Percentiles rank a stretch among this genome's conserved stretches.
Evolutionary conservation across 2,113 vertebrate genomes (phyloP).

Genomic region (Melanotaenia duboulayi): DNA sequence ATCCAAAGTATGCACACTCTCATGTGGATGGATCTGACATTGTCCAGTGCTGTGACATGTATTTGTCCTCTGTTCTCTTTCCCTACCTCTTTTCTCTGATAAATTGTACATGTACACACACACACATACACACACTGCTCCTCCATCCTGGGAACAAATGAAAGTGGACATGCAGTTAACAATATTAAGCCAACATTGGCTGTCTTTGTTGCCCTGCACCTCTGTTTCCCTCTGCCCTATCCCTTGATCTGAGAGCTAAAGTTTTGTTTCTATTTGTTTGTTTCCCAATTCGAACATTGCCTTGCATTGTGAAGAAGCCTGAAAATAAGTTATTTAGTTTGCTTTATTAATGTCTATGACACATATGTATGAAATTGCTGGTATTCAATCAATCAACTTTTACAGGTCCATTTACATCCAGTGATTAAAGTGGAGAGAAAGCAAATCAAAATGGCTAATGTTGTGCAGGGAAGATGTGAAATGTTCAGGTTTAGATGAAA

Average conservation of each 20-base stretch:
- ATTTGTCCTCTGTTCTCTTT: constrained; percentile 52
- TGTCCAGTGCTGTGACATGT: constrained; percentile 46
- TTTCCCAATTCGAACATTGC: constrained; percentile 13
- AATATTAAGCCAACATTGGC: constrained; percentile 63
- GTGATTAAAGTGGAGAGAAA: too few species aligned
- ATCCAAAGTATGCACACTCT: constrained; percentile 42
- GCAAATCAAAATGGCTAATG: too few species aligned
- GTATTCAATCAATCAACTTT: too few species aligned
- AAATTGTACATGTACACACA: constrained; percentile 1
- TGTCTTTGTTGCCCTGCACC: constrained; percentile 52
- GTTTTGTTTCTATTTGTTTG: too few species aligned
- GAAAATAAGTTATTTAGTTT: constrained; percentile 1
- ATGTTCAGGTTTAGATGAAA: too few species aligned
- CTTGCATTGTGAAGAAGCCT: constrained; percentile 16
- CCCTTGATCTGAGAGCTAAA: constrained; percentile 48
- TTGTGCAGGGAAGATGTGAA: too few species aligned
- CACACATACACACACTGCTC: constrained; percentile 26
- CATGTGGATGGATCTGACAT: constrained; percentile 50
- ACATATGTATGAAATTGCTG: neutral
- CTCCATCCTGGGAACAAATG: constrained; percentile 49
- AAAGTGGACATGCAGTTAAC: constrained; percentile 66
- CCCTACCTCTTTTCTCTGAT: constrained; percentile 26
- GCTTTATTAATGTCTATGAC: constrained; percentile 10
- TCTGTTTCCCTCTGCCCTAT: constrained; percentile 42
- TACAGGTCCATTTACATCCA: too few species aligned